Conservation (phyloP, 2,888 invertebrate genomes). For the Hydropsyche betteni region DNA sequence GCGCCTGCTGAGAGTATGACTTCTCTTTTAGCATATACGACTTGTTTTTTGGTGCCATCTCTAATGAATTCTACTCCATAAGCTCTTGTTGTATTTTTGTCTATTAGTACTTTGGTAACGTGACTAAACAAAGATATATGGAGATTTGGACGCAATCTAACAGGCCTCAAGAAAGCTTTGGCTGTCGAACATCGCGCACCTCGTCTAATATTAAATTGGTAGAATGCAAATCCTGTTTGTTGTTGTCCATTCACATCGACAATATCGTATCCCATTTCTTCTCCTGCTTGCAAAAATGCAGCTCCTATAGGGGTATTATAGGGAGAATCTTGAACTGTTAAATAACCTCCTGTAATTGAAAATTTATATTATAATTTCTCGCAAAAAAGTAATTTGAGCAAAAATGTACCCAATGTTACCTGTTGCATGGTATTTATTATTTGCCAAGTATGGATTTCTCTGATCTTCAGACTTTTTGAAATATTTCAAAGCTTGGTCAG, state of each 20-base stretch:
- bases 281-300: slow-evolving; percentile 88
- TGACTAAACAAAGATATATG: slow-evolving; percentile 83
- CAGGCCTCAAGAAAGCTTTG: slow-evolving; percentile 85
- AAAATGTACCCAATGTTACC: slow-evolving; percentile 61
- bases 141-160: slow-evolving; percentile 79
- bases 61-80: slow-evolving; percentile 83
- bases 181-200: slow-evolving; percentile 85
- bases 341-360: slow-evolving; percentile 72
- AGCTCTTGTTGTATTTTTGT: slow-evolving; percentile 75
- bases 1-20: slow-evolving; percentile 90
- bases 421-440: slow-evolving; percentile 75
- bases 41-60: slow-evolving; percentile 67
- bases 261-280: slow-evolving; percentile 91
- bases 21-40: slow-evolving; percentile 77
- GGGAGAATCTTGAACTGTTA: slow-evolving; percentile 80
- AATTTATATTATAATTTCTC: background rate
- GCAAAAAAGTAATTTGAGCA: background rate
- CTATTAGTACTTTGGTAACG: slow-evolving; percentile 79
- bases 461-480: slow-evolving; percentile 90
- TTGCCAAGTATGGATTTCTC: slow-evolving; percentile 86
- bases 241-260: slow-evolving; percentile 85
- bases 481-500: slow-evolving; percentile 81
- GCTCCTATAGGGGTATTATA: slow-evolving; percentile 85
- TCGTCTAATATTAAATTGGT: slow-evolving; percentile 88
- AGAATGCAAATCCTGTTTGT: slow-evolving; percentile 88